These are phyloP conservation scores for Pollimyrus isidori DNA, from an alignment of 2,113 vertebrate genomes.

Conservation along the genomic window DNA sequence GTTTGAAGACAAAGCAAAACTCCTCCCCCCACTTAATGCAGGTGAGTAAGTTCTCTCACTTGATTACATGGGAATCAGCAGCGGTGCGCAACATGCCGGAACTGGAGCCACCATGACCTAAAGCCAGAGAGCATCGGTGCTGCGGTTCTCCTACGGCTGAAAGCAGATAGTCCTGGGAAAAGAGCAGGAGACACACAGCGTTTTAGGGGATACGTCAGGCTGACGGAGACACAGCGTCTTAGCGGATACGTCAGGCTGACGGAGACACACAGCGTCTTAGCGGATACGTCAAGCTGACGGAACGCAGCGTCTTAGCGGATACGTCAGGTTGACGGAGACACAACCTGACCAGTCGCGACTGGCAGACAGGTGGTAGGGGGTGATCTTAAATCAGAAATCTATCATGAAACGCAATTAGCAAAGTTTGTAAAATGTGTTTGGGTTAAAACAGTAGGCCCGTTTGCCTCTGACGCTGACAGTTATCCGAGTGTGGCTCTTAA, in stretches of 20 bases:
- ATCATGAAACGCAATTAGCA: not conserved
- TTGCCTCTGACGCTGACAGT: not conserved
- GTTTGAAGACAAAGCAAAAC: not conserved
- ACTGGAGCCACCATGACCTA: slow-evolving; percentile 12
- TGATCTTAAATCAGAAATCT: not conserved
- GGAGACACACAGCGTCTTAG: not conserved
- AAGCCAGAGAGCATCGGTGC: slow-evolving; percentile 9
- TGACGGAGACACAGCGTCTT: not conserved
- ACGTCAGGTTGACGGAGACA: not conserved
- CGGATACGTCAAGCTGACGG: not conserved
- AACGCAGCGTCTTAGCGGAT: not conserved
- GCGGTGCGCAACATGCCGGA: slow-evolving; percentile 9
- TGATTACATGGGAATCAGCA: not conserved
- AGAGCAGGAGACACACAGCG: not conserved
- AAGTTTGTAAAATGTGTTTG: not conserved
- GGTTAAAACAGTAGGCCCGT: not conserved
- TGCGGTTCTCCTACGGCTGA: not conserved
- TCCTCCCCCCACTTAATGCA: not conserved
- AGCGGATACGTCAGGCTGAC: not conserved
- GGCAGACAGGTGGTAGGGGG: not conserved
- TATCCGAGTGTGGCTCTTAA: not conserved
- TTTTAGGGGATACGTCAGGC: not conserved
- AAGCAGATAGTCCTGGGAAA: slow-evolving; percentile 20
- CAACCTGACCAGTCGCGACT: not conserved
- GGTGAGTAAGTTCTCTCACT: not conserved